Evolutionary conservation across 2,113 vertebrate genomes (phyloP).

Genomic region (Merops nubicus): DNA sequence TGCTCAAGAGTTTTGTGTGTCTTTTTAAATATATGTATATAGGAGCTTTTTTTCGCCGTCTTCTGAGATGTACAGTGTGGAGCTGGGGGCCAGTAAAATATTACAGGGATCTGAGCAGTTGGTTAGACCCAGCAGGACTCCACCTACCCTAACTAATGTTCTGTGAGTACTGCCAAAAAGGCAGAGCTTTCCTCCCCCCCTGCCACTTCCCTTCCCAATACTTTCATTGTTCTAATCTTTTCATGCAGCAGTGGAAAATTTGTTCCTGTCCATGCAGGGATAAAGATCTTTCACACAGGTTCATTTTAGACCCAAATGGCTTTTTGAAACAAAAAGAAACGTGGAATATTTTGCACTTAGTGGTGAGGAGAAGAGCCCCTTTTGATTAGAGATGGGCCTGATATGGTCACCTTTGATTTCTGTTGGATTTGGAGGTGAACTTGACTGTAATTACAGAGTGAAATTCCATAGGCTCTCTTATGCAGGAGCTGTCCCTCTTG

Average conservation of each 20-base stretch:
- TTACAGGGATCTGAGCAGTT: constrained; percentile 45
- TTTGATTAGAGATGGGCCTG: constrained; percentile 32
- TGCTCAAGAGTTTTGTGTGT: constrained; percentile 45
- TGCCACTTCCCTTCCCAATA: not conserved
- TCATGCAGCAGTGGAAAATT: constrained; percentile 49
- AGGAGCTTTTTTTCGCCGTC: not conserved
- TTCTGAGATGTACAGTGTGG: not conserved
- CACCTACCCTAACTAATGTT: constrained; percentile 55
- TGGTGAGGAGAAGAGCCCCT: not conserved
- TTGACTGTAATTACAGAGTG: constrained; percentile 43
- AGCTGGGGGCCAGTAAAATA: constrained; percentile 18
- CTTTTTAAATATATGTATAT: constrained; percentile 52
- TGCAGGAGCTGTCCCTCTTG: constrained; percentile 35
- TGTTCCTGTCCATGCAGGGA: not conserved
- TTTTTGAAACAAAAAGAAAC: constrained; percentile 21
- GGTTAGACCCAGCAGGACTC: constrained; percentile 52
- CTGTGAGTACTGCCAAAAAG: constrained; percentile 26
- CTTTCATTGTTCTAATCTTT: constrained; percentile 50
- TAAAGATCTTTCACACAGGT: constrained; percentile 35
- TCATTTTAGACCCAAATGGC: constrained; percentile 40
- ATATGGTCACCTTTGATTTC: constrained; percentile 53
- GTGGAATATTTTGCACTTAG: not conserved
- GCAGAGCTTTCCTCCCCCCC: not conserved
- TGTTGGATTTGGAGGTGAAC: constrained; percentile 30
- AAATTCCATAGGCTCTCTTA: constrained; percentile 51